These are phyloP conservation scores for Canis aureus DNA, from an alignment of 2,113 vertebrate genomes.

Conservation along the genomic window DNA sequence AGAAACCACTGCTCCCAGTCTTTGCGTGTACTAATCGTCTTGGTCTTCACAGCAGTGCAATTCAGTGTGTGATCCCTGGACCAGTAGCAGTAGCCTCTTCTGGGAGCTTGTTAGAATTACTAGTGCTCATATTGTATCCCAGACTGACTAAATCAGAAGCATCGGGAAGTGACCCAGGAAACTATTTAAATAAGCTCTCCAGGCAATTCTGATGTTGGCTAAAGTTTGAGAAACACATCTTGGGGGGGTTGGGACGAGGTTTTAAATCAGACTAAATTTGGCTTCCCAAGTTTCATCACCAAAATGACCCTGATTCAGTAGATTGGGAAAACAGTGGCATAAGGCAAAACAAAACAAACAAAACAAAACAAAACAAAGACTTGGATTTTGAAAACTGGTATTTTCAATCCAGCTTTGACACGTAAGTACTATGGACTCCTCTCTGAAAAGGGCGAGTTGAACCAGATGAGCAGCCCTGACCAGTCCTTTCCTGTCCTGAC, in stretches of 20 bases:
- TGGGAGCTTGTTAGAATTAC: background rate
- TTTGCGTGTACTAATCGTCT: background rate
- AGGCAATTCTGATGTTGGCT: background rate
- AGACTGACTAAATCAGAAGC: background rate
- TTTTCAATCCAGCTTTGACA: background rate
- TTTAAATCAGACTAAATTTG: background rate
- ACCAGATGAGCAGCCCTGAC: background rate
- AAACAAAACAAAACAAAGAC: background rate
- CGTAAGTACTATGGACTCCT: background rate
- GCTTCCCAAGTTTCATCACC: background rate
- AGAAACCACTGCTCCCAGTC: background rate
- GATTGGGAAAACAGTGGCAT: background rate
- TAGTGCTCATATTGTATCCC: background rate
- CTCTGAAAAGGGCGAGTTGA: background rate
- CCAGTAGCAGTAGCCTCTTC: background rate
- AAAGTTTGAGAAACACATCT: background rate
- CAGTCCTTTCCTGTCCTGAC: background rate
- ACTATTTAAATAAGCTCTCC: background rate
- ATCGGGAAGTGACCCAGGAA: background rate
- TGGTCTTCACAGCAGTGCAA: background rate
- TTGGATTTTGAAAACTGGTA: background rate
- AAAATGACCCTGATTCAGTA: background rate
- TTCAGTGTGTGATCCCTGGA: background rate
- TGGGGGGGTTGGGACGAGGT: rapidly evolving
- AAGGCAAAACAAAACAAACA: background rate